Percentiles rank a stretch among this genome's conserved stretches.
Conservation (phyloP, 2,888 invertebrate genomes). For the Salticus scenicus region DNA sequence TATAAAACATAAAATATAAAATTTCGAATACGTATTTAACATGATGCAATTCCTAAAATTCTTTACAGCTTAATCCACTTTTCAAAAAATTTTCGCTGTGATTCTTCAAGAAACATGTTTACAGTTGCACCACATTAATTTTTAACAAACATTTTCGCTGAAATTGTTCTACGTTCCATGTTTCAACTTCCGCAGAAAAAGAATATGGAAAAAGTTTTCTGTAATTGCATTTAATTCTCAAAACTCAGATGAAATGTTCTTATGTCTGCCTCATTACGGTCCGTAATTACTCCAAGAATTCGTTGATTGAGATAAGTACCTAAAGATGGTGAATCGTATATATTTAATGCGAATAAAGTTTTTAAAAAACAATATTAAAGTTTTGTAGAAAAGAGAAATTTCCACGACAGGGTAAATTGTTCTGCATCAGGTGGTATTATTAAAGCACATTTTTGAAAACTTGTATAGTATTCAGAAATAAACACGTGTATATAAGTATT, state of each 20-base stretch:
- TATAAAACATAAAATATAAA: too few species aligned
- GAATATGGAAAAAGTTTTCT: not conserved
- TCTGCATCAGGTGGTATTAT: too few species aligned
- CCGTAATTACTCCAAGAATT: not conserved
- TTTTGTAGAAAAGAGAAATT: too few species aligned
- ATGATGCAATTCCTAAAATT: too few species aligned
- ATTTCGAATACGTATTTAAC: too few species aligned
- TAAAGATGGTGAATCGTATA: not conserved
- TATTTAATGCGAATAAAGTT: not conserved
- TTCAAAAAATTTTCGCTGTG: too few species aligned
- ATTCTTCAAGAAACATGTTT: not conserved
- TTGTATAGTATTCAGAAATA: too few species aligned
- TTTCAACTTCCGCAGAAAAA: not conserved
- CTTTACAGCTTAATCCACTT: too few species aligned
- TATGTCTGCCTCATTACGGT: slow-evolving; percentile 1
- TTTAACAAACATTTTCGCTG: not conserved
- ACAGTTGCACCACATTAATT: not conserved
- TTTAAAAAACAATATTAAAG: not conserved
- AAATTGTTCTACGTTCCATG: not conserved
- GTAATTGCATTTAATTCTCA: slow-evolving; percentile 9
- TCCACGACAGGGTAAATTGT: too few species aligned
- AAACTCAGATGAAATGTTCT: slow-evolving; percentile 6
- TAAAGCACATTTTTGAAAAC: too few species aligned
- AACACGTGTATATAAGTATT: too few species aligned
- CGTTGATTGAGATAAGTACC: slow-evolving; percentile 2